A percentile compares a stretch with the other conserved stretches of the same genome.
Conservation (phyloP, 2,113 vertebrate species). For the Arothron firmamentum region DNA sequence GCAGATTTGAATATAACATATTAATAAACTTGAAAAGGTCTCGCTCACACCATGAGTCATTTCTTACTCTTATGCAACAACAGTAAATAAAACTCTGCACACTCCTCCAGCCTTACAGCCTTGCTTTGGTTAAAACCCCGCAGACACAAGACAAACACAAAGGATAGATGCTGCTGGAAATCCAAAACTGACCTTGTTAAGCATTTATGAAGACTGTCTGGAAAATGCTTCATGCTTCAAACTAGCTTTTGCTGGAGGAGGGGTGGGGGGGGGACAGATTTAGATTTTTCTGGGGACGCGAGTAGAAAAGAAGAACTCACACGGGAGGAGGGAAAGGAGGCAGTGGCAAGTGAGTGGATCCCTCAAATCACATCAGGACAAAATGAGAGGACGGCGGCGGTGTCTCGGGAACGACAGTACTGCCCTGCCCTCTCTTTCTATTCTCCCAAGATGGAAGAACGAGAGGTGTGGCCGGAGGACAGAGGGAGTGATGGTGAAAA, state of each 20-base stretch:
- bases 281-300: slow-evolving; percentile 62
- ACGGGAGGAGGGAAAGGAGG: slow-evolving; percentile 3
- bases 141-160: slow-evolving; percentile 30
- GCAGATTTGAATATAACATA: slow-evolving; percentile 8
- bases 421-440: slow-evolving; percentile 28
- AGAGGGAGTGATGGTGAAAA: slow-evolving; percentile 40
- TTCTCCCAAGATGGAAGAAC: slow-evolving; percentile 35
- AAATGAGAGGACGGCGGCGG: slow-evolving; percentile 39
- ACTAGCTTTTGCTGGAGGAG: slow-evolving; percentile 48
- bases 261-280: slow-evolving; percentile 35
- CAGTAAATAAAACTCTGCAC: slow-evolving; percentile 18
- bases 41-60: slow-evolving; percentile 8
- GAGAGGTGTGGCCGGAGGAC: slow-evolving; percentile 47
- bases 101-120: slow-evolving; percentile 17
- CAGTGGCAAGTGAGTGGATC: slow-evolving; percentile 12
- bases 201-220: slow-evolving; percentile 70
- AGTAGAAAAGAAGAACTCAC: slow-evolving; percentile 1
- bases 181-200: slow-evolving; percentile 66
- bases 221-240: slow-evolving; percentile 59
- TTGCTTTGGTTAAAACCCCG: slow-evolving; percentile 21
- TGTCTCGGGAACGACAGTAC: slow-evolving; percentile 11
- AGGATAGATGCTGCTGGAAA: slow-evolving; percentile 32
- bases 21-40: slow-evolving; percentile 10
- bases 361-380: slow-evolving; percentile 32
- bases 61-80: slow-evolving; percentile 25